A percentile compares a stretch with the other conserved stretches of the same genome.
Conservation (phyloP, 2,888 invertebrate genomes). For the Leistus spinibarbis region DNA sequence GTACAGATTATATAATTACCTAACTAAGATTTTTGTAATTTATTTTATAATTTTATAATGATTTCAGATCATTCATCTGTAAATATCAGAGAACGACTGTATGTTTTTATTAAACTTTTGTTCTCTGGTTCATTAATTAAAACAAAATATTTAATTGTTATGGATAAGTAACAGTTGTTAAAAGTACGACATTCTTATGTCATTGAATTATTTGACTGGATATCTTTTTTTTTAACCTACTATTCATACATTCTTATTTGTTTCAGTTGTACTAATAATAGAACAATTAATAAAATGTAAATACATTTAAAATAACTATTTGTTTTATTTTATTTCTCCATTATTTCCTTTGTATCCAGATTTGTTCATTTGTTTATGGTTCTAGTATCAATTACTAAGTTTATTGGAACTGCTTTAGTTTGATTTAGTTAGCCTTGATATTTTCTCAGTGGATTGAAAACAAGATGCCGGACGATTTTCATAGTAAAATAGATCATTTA, state of each 20-base stretch:
- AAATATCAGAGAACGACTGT: conserved; percentile 33
- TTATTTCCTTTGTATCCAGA: too few relatives aligned
- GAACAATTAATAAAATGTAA: conserved; percentile 40
- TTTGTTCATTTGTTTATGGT: too few relatives aligned
- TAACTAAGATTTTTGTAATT: conserved; percentile 37
- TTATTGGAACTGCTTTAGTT: too few relatives aligned
- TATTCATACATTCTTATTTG: conserved; percentile 39
- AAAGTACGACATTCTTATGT: conserved; percentile 32
- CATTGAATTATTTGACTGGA: conserved; percentile 35
- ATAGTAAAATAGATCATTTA: too few relatives aligned
- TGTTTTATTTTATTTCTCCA: conserved; percentile 14
- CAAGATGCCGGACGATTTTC: too few relatives aligned
- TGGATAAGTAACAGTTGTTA: conserved; percentile 39
- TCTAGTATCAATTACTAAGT: too few relatives aligned
- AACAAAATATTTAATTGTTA: conserved; percentile 37
- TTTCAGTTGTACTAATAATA: conserved; percentile 39
- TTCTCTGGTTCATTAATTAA: conserved; percentile 35
- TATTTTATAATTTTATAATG: conserved; percentile 40
- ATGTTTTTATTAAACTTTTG: conserved; percentile 37
- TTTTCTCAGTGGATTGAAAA: too few relatives aligned
- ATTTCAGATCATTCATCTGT: conserved; percentile 38
- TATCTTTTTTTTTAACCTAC: conserved; percentile 33
- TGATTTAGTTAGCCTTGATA: too few relatives aligned
- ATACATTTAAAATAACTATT: conserved; percentile 30
- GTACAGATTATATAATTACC: conserved; percentile 32